Percentiles rank a stretch among this genome's conserved stretches.
These are phyloP conservation scores for Geococcyx californianus DNA, from an alignment of 2,113 vertebrate species.

Conservation along the genomic window DNA sequence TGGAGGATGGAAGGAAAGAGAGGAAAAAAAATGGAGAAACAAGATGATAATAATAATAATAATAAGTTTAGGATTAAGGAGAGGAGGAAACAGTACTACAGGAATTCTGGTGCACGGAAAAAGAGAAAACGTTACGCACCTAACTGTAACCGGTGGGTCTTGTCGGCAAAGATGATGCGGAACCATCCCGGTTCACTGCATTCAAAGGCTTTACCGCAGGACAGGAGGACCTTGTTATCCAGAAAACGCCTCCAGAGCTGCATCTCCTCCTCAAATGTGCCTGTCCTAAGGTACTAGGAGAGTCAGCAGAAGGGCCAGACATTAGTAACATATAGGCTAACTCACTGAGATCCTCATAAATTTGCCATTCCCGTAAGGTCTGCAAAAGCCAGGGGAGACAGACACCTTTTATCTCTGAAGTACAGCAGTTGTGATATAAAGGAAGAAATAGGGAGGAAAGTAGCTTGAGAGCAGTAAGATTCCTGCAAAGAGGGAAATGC, in stretches of 20 bases:
- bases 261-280: slow-evolving; percentile 87
- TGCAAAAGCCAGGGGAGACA: slow-evolving; percentile 25
- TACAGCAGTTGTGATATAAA: slow-evolving; percentile 6
- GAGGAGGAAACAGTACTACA: not conserved
- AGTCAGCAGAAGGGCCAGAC: not conserved
- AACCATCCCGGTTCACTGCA: slow-evolving; percentile 94
- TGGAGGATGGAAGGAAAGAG: not conserved
- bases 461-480: slow-evolving; percentile 1
- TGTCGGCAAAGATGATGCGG: slow-evolving; percentile 88
- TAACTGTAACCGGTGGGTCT: slow-evolving; percentile 79
- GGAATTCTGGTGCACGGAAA: not conserved
- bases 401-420: slow-evolving; percentile 45
- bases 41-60: not conserved
- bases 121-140: slow-evolving; percentile 73
- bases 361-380: not conserved
- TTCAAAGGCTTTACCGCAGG: slow-evolving; percentile 85
- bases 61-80: not conserved
- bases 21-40: not conserved
- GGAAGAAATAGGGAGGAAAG: slow-evolving; percentile 23
- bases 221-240: slow-evolving; percentile 87
- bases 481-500: slow-evolving; percentile 28
- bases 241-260: slow-evolving; percentile 86
- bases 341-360: not conserved
- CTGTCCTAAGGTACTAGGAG: slow-evolving; percentile 82
- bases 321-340: not conserved